phyloP scores from a whole-genome alignment of 2,888 invertebrate species.

The Resseliella maxima region DNA sequence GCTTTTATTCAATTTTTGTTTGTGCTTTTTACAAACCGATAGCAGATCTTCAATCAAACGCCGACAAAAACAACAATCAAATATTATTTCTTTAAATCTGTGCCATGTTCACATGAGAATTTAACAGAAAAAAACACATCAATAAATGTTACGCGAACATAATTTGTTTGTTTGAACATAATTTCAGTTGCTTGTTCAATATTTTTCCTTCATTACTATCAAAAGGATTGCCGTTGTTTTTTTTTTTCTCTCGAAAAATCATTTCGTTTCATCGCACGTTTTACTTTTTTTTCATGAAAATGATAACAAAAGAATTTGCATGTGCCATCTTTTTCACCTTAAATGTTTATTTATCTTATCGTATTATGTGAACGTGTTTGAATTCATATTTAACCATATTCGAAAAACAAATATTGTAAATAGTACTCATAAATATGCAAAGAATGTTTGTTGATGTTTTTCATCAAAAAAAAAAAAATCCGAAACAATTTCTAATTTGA shows the following conservation, averaged over 20 bases:
- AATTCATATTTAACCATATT: no score
- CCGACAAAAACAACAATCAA: neutral
- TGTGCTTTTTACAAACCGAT: neutral
- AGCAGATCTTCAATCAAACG: conserved; percentile 31
- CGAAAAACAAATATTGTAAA: no score
- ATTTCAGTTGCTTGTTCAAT: neutral
- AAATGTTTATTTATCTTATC: no score
- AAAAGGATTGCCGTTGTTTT: neutral
- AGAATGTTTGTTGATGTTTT: no score
- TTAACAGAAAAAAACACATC: neutral
- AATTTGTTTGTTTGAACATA: neutral
- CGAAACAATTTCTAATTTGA: neutral
- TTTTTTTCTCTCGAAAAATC: neutral
- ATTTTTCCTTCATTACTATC: neutral
- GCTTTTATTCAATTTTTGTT: conserved; percentile 51
- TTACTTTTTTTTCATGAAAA: neutral
- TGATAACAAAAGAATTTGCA: conserved; percentile 12
- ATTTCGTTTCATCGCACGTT: neutral
- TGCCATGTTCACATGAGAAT: neutral
- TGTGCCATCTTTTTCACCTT: no score
- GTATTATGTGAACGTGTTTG: no score
- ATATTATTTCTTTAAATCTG: neutral
- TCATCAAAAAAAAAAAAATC: no score
- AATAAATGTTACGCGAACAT: neutral
- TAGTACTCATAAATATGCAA: no score